phyloP scores from a whole-genome alignment of 2,797 vertebrate species.

The Malacoraja senta region DNA sequence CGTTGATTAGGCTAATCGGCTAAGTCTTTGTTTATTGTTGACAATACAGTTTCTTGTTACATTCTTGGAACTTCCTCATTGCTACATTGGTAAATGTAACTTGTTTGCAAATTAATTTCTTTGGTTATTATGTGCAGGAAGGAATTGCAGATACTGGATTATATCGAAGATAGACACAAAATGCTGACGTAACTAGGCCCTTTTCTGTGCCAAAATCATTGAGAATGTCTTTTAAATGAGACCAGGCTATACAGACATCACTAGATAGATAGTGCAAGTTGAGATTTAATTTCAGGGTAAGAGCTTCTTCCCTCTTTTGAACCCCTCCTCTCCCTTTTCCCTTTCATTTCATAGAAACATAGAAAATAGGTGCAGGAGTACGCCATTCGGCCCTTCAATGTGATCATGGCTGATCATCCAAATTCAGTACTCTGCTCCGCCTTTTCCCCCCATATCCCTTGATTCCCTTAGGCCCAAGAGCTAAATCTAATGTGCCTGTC shows the following conservation, averaged over 20 bases:
- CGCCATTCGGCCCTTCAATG: too few relatives aligned
- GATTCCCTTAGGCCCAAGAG: too few relatives aligned
- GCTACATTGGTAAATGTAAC: neutral
- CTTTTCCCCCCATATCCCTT: too few relatives aligned
- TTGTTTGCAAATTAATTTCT: neutral
- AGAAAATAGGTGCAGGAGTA: too few relatives aligned
- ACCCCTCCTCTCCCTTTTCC: neutral
- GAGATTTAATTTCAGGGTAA: slow-evolving; percentile 19
- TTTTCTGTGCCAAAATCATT: neutral
- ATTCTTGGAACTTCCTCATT: neutral
- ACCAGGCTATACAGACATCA: neutral
- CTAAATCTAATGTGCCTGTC: too few relatives aligned
- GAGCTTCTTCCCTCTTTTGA: neutral
- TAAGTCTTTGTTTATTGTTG: neutral
- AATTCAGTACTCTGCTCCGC: too few relatives aligned
- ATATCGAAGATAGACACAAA: too few relatives aligned
- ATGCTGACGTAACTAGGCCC: neutral
- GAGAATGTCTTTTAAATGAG: slow-evolving; percentile 4
- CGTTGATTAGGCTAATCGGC: neutral
- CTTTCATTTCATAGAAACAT: neutral
- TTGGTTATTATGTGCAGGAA: neutral
- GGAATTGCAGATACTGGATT: neutral
- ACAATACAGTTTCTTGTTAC: neutral
- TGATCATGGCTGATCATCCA: too few relatives aligned
- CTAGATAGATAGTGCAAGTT: slow-evolving; percentile 8